A percentile compares a stretch with the other conserved stretches of the same genome.
phyloP scores from a whole-genome alignment of 1,140 invertebrate genomes.

The Melitaea cinxia region DNA sequence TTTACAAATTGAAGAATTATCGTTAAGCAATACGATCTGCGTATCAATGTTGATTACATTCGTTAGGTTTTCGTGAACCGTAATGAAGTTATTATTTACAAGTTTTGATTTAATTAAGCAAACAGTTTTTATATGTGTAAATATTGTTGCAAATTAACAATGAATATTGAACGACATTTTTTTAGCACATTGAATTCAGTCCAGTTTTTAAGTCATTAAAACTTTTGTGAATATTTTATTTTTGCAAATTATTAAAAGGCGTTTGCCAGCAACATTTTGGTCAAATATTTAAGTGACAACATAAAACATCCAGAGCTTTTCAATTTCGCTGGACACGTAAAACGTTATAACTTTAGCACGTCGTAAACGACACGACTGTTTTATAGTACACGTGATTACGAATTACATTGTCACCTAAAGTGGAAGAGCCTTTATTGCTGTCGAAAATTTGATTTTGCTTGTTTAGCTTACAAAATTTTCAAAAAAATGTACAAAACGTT shows the following conservation, averaged over 20 bases:
- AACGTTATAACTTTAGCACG: constrained; percentile 19
- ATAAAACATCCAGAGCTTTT: constrained; percentile 25
- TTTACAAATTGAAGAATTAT: constrained; percentile 33
- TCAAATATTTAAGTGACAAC: constrained; percentile 13
- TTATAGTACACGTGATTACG: constrained; percentile 25
- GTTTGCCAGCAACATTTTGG: neutral
- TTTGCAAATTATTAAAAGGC: neutral
- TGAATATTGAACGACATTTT: neutral
- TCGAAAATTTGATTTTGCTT: too few species aligned
- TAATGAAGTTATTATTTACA: constrained; percentile 1
- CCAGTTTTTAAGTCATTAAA: neutral
- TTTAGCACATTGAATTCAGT: neutral
- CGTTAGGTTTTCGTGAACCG: constrained; percentile 5
- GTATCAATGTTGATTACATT: constrained; percentile 14
- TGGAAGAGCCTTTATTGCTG: neutral
- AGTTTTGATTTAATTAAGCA: neutral
- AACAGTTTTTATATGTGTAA: neutral
- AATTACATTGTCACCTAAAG: constrained; percentile 17
- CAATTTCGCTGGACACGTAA: constrained; percentile 25
- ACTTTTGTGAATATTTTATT: too few species aligned
- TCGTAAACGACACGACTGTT: constrained; percentile 28
- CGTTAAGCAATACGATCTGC: constrained; percentile 26
- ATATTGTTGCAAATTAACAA: neutral
- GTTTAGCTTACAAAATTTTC: too few species aligned
- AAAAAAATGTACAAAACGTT: too few species aligned